Evolutionary conservation across 1,140 invertebrate species (phyloP).

Genomic region (Lasaia peninsularis): DNA sequence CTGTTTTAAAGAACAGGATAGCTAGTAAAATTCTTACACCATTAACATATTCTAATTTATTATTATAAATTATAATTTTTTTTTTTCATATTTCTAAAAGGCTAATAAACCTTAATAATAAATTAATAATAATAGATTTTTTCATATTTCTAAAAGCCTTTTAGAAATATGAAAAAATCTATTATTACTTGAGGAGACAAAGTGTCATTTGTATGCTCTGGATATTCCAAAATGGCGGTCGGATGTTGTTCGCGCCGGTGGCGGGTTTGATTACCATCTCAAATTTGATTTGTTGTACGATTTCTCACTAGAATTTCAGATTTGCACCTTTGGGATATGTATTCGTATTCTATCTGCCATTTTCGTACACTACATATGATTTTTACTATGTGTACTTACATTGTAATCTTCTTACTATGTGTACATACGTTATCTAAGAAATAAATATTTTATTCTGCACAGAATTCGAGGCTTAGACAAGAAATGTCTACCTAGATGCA

Average conservation of each 20-base stretch:
- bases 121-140: background rate
- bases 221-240: background rate
- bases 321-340: slow-evolving; percentile 7
- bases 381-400: background rate
- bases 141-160: too few species aligned
- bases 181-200: background rate
- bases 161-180: background rate
- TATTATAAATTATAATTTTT: too few species aligned
- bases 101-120: too few species aligned
- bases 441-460: too few species aligned
- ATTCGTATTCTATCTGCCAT: slow-evolving; percentile 4
- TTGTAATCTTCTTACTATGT: too few species aligned
- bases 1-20: too few species aligned
- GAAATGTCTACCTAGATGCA: too few species aligned
- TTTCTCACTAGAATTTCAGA: slow-evolving; percentile 10
- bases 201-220: background rate
- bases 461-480: too few species aligned
- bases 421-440: too few species aligned
- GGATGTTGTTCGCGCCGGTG: background rate
- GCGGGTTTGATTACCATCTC: slow-evolving; percentile 8
- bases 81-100: too few species aligned
- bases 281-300: slow-evolving; percentile 11
- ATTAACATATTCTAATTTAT: too few species aligned
- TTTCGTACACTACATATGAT: background rate
- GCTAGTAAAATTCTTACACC: too few species aligned